phyloP scores from a whole-genome alignment of 2,888 invertebrate genomes.

The Zele albiditarsus region DNA sequence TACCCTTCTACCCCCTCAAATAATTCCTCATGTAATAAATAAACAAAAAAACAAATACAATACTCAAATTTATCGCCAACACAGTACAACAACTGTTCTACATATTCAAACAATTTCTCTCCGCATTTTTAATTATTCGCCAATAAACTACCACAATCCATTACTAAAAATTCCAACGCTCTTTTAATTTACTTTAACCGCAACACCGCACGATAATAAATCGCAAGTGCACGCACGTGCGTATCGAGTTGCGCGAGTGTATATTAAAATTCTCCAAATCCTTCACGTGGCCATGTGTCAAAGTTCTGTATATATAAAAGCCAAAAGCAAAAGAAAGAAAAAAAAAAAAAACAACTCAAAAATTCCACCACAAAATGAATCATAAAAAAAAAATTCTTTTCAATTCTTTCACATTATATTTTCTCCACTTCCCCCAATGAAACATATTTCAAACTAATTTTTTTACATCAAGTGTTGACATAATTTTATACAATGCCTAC shows the following conservation, averaged over 20 bases:
- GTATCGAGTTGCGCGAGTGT: not conserved
- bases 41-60: no score
- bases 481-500: conserved; percentile 20
- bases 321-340: no score
- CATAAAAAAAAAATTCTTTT: not conserved
- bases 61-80: no score
- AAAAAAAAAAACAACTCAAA: not conserved
- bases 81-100: no score
- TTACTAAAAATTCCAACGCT: not conserved
- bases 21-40: no score
- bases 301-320: not conserved
- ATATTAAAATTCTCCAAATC: conserved; percentile 12
- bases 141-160: no score
- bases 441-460: not conserved
- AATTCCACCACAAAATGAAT: not conserved
- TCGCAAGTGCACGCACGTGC: conserved; percentile 39
- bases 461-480: not conserved
- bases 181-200: not conserved
- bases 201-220: not conserved
- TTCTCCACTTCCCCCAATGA: not conserved
- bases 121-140: no score
- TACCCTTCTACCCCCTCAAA: no score
- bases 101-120: no score
- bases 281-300: conserved; percentile 25
- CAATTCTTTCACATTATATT: not conserved